phyloP scores from a whole-genome alignment of 37 sponge, comb jelly and placozoan genomes.

The Chondrilla cf. caribensis region DNA sequence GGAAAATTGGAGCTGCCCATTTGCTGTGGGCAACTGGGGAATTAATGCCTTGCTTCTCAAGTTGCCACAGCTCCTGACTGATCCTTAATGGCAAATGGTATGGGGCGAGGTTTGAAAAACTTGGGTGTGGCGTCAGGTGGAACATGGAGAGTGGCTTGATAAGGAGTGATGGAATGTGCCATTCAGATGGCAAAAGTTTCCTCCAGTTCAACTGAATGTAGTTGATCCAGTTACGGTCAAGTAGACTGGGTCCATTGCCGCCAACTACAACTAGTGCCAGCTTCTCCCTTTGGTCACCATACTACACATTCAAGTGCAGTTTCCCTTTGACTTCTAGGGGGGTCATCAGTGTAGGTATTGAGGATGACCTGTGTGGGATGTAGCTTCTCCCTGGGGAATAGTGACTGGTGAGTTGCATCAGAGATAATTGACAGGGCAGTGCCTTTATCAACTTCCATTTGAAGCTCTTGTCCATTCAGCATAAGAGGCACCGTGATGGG shows the following conservation, averaged over 20 bases:
- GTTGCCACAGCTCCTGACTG: neutral
- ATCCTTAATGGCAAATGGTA: slow-evolving; percentile 13
- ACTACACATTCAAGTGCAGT: neutral
- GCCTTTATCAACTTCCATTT: slow-evolving; percentile 38
- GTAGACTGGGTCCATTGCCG: slow-evolving; percentile 23
- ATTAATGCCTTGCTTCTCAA: slow-evolving; percentile 8
- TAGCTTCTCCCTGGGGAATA: neutral
- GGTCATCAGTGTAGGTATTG: slow-evolving; percentile 28
- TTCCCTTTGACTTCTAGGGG: slow-evolving; percentile 6
- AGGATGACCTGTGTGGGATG: neutral
- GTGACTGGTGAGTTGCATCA: neutral
- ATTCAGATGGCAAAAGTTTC: neutral
- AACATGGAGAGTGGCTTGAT: neutral
- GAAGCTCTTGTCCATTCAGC: slow-evolving; percentile 10
- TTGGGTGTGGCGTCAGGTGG: neutral
- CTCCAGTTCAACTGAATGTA: neutral
- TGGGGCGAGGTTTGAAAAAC: slow-evolving; percentile 22
- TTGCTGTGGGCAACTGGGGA: slow-evolving; percentile 19
- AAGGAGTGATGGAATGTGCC: neutral
- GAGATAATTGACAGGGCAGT: slow-evolving; percentile 28
- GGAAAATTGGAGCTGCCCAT: slow-evolving; percentile 45
- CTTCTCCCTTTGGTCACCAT: neutral
- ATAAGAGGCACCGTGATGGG: slow-evolving; percentile 14
- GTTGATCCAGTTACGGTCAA: slow-evolving; percentile 29
- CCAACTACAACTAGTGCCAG: slow-evolving; percentile 21